phyloP scores from a whole-genome alignment of 1,140 invertebrate species.

The Halictus rubicundus region DNA sequence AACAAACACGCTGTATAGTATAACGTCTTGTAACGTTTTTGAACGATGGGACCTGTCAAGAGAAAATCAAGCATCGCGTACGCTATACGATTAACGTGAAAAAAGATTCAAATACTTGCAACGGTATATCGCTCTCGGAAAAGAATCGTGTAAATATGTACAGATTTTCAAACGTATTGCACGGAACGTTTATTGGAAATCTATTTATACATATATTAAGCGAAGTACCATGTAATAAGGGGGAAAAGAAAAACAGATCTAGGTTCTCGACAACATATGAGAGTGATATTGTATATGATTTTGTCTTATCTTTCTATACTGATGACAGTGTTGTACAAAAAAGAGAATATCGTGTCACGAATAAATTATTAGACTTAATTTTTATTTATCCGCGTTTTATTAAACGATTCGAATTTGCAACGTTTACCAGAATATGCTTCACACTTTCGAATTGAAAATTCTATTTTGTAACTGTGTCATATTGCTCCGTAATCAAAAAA shows the following conservation, averaged over 20 bases:
- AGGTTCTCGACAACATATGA: slow-evolving; percentile 10
- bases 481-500: slow-evolving; percentile 22
- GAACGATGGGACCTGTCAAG: slow-evolving; percentile 39
- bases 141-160: slow-evolving; percentile 71
- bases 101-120: slow-evolving; percentile 35
- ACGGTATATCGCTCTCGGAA: slow-evolving; percentile 48
- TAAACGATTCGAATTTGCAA: slow-evolving; percentile 20
- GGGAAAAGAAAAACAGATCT: slow-evolving; percentile 8
- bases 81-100: slow-evolving; percentile 44
- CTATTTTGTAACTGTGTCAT: slow-evolving; percentile 21
- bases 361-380: slow-evolving; percentile 65
- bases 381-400: slow-evolving; percentile 58
- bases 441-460: neutral
- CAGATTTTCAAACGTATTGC: slow-evolving; percentile 63
- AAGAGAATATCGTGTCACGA: slow-evolving; percentile 49
- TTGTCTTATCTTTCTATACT: slow-evolving; percentile 57
- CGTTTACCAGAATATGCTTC: slow-evolving; percentile 12
- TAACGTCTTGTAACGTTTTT: slow-evolving; percentile 54
- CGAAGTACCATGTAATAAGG: slow-evolving; percentile 43
- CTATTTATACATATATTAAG: slow-evolving; percentile 61
- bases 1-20: neutral
- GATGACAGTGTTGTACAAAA: slow-evolving; percentile 47
- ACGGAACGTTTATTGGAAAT: slow-evolving; percentile 53
- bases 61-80: slow-evolving; percentile 51
- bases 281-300: slow-evolving; percentile 53